Percentiles rank a stretch among this genome's conserved stretches.
Evolutionary conservation across 2,113 vertebrate genomes (phyloP).

Genomic region (Polypterus bichir): DNA sequence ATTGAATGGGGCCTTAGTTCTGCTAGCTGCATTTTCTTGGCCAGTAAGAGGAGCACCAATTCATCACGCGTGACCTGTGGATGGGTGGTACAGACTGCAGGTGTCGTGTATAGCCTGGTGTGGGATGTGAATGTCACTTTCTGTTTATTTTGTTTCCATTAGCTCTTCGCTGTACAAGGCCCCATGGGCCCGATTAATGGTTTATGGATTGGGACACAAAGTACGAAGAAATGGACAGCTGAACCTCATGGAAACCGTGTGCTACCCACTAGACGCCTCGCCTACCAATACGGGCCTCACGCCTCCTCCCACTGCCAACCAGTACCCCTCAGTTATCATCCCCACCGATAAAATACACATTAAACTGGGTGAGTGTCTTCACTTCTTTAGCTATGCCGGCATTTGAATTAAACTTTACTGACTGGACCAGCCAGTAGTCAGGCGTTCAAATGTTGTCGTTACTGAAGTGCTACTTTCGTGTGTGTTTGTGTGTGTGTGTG

Average conservation of each 20-base stretch:
- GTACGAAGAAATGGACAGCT: constrained; percentile 84
- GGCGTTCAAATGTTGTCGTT: not conserved
- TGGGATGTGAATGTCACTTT: too few relatives aligned
- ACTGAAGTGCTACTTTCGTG: not conserved
- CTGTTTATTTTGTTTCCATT: constrained; percentile 9
- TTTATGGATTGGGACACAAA: constrained; percentile 88
- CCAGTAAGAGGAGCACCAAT: too few relatives aligned
- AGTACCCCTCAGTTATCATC: constrained; percentile 86
- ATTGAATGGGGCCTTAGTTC: too few relatives aligned
- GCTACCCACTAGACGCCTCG: constrained; percentile 86
- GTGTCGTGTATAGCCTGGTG: too few relatives aligned
- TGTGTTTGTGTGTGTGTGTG: not conserved
- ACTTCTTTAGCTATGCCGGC: not conserved
- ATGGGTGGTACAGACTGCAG: too few relatives aligned
- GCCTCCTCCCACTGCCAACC: constrained; percentile 85
- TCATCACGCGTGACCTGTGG: too few relatives aligned
- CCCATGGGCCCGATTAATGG: constrained; percentile 83
- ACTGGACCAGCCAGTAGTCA: not conserved
- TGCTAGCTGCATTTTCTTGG: too few relatives aligned
- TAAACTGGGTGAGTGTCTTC: constrained; percentile 65
- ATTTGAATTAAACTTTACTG: not conserved
- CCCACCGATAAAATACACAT: constrained; percentile 90
- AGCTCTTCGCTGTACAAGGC: constrained; percentile 94
- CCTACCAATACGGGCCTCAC: constrained; percentile 92
- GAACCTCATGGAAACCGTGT: constrained; percentile 84